These are phyloP conservation scores for Anthophora plumipes DNA, from an alignment of 2,888 invertebrate species.

Conservation along the genomic window DNA sequence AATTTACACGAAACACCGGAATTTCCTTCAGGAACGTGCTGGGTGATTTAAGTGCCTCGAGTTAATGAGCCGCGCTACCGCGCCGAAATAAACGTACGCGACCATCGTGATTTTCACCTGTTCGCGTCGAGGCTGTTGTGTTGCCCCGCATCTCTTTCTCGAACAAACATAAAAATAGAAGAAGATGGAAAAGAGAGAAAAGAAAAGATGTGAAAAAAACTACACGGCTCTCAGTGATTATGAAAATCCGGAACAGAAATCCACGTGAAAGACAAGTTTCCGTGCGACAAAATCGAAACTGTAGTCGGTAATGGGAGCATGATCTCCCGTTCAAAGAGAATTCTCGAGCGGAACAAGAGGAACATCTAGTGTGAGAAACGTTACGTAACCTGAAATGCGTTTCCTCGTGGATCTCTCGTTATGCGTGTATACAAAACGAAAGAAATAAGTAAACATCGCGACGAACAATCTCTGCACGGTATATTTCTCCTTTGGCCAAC, in stretches of 20 bases:
- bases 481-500: not conserved
- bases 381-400: slow-evolving; percentile 2
- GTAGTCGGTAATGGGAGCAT: slow-evolving; percentile 12
- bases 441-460: slow-evolving; percentile 6
- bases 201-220: too few relatives aligned
- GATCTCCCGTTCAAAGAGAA: slow-evolving; percentile 8
- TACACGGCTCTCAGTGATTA: not conserved
- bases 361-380: slow-evolving; percentile 1
- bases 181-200: too few relatives aligned
- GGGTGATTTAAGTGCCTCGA: slow-evolving; percentile 47
- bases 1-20: slow-evolving; percentile 28
- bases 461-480: not conserved
- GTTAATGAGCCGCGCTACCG: slow-evolving; percentile 42
- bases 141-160: not conserved
- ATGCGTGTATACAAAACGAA: not conserved
- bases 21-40: slow-evolving; percentile 37
- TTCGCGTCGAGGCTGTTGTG: too few relatives aligned
- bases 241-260: not conserved
- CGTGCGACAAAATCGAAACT: slow-evolving; percentile 6
- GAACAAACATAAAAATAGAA: too few relatives aligned
- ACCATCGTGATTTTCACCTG: not conserved
- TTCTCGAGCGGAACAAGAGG: slow-evolving; percentile 5
- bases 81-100: slow-evolving; percentile 9
- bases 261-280: not conserved
- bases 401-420: not conserved